phyloP scores from a whole-genome alignment of 2,797 vertebrate genomes.

The Peromyscus eremicus region DNA sequence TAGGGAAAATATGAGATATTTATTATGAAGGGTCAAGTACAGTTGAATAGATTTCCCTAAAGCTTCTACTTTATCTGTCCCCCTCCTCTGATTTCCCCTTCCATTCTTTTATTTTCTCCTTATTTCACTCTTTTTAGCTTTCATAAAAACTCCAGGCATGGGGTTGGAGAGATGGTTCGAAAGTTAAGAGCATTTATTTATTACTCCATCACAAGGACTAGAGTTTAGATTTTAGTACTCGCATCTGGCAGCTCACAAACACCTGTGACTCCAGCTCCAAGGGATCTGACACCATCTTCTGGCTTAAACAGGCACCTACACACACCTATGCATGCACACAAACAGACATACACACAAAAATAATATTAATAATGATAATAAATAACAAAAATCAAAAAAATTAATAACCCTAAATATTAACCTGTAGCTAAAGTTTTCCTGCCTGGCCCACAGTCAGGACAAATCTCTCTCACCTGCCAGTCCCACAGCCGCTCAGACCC shows the following conservation, averaged over 20 bases:
- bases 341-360: neutral
- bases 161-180: neutral
- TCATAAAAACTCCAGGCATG: neutral
- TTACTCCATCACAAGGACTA: neutral
- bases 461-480: too few relatives aligned
- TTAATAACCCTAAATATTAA: neutral
- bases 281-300: neutral
- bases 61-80: neutral
- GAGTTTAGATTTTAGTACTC: neutral
- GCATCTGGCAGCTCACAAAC: neutral
- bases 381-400: neutral
- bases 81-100: neutral
- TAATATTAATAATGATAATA: neutral
- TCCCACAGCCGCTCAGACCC: too few relatives aligned
- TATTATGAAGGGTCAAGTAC: slow-evolving; percentile 2
- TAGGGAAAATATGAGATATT: neutral
- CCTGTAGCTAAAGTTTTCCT: too few relatives aligned
- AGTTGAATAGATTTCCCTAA: neutral
- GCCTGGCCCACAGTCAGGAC: too few relatives aligned
- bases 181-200: neutral
- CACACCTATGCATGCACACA: too few relatives aligned
- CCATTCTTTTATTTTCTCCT: neutral
- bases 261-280: neutral
- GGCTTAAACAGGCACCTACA: neutral
- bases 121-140: neutral